Percentiles rank a stretch among this genome's conserved stretches.
These are phyloP conservation scores for Pseudolaguvia tuberculata DNA, from an alignment of 2,113 vertebrate genomes.

Conservation along the genomic window DNA sequence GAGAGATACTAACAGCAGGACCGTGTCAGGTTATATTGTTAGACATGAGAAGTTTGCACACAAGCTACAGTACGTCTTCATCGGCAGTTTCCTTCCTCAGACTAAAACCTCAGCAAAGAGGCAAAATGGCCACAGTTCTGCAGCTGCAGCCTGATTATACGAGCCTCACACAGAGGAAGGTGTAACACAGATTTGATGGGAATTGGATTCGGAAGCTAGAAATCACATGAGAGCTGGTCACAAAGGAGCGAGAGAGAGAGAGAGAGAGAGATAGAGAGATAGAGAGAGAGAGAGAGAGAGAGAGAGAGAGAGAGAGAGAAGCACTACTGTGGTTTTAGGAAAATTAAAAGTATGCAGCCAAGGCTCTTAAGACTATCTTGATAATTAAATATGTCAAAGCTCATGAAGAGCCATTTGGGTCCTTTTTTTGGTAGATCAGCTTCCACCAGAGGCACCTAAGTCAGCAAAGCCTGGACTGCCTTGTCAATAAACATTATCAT, in stretches of 20 bases:
- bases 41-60: constrained; percentile 17
- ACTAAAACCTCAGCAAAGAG: background rate
- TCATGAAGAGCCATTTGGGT: constrained; percentile 78
- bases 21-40: background rate
- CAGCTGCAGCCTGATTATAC: constrained; percentile 32
- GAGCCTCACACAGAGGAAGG: constrained; percentile 32
- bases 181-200: constrained; percentile 41
- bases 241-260: constrained; percentile 23
- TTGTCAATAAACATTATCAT: constrained; percentile 79
- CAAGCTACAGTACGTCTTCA: background rate
- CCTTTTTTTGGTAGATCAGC: constrained; percentile 67
- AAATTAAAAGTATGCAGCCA: constrained; percentile 76
- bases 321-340: constrained; percentile 66
- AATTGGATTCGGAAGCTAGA: constrained; percentile 41
- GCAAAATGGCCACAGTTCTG: background rate
- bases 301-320: constrained; percentile 11
- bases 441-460: constrained; percentile 72
- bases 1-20: constrained; percentile 3
- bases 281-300: constrained; percentile 31
- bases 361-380: constrained; percentile 81
- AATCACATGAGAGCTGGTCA: constrained; percentile 36
- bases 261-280: constrained; percentile 8
- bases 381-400: constrained; percentile 87
- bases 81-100: background rate
- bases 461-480: constrained; percentile 75